These are phyloP conservation scores for Odontomyia ornata DNA, from an alignment of 2,888 invertebrate genomes.

Conservation along the genomic window DNA sequence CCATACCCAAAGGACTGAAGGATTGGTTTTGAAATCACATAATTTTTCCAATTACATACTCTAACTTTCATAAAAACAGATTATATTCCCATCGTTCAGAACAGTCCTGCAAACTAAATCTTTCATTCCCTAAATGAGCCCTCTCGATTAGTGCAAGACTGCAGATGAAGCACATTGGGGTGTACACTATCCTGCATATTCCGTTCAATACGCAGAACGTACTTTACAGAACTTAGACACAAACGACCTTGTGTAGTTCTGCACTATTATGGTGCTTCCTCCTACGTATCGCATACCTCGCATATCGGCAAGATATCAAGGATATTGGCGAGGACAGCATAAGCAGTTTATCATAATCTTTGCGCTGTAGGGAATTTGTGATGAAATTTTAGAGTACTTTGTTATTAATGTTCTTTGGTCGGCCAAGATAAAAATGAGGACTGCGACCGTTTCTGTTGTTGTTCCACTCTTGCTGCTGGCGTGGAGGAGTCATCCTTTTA, in stretches of 20 bases:
- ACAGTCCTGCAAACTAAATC: not conserved
- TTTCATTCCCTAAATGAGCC: not conserved
- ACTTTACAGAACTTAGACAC: no score
- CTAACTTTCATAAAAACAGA: not conserved
- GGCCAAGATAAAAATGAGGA: slow-evolving; percentile 8
- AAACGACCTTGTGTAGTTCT: not conserved
- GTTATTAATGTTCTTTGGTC: slow-evolving; percentile 31
- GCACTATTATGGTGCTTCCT: not conserved
- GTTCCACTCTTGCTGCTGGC: not conserved
- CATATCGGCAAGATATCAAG: slow-evolving; percentile 20
- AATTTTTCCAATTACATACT: no score
- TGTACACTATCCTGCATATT: not conserved
- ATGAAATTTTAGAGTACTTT: slow-evolving; percentile 34
- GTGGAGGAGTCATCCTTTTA: not conserved
- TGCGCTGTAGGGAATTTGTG: slow-evolving; percentile 21
- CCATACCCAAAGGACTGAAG: no score
- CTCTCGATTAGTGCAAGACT: slow-evolving; percentile 41
- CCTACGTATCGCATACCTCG: not conserved
- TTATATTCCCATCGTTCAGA: not conserved
- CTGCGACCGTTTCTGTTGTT: not conserved
- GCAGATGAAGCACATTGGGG: slow-evolving; percentile 20
- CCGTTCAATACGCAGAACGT: not conserved
- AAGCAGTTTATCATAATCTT: slow-evolving; percentile 39
- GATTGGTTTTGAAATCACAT: no score
- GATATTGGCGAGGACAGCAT: slow-evolving; percentile 23